phyloP scores from a whole-genome alignment of 1,140 invertebrate genomes.

The Olivierus martensii region DNA sequence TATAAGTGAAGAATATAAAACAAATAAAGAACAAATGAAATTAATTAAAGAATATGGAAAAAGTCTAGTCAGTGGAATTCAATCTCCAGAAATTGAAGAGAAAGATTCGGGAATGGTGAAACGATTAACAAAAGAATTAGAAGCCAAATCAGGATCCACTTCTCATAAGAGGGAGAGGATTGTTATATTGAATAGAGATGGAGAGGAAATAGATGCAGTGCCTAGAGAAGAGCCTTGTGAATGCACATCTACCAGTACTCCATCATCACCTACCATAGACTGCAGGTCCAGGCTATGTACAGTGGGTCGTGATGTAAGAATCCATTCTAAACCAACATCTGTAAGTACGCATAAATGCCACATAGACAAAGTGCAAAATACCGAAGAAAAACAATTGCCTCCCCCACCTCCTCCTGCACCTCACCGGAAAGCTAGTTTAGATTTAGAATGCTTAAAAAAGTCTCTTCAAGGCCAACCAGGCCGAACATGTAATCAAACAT shows the following conservation, averaged over 20 bases:
- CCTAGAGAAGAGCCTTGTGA: no score
- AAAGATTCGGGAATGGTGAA: constrained; percentile 48
- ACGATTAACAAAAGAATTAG: constrained; percentile 71
- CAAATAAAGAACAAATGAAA: constrained; percentile 4
- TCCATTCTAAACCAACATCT: not conserved
- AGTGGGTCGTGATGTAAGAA: constrained; percentile 9
- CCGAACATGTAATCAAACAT: constrained; percentile 22
- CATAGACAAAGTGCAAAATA: constrained; percentile 12
- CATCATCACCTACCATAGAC: constrained; percentile 10
- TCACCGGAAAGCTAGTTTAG: constrained; percentile 20
- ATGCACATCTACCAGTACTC: not conserved
- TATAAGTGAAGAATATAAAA: constrained; percentile 5
- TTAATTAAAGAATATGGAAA: constrained; percentile 4
- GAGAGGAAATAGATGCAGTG: not conserved
- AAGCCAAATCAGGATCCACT: constrained; percentile 49
- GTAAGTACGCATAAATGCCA: constrained; percentile 25
- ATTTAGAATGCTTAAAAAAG: constrained; percentile 7
- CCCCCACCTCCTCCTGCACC: constrained; percentile 24
- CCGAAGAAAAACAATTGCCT: not conserved
- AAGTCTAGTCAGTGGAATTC: constrained; percentile 15
- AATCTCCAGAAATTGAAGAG: constrained; percentile 12
- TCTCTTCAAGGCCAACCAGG: not conserved
- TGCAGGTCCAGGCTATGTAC: constrained; percentile 22
- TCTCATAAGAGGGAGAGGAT: not conserved
- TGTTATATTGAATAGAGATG: not conserved